Base-by-base conservation (phyloP, 2,113 vertebrate genomes). In the Mola mola region DNA sequence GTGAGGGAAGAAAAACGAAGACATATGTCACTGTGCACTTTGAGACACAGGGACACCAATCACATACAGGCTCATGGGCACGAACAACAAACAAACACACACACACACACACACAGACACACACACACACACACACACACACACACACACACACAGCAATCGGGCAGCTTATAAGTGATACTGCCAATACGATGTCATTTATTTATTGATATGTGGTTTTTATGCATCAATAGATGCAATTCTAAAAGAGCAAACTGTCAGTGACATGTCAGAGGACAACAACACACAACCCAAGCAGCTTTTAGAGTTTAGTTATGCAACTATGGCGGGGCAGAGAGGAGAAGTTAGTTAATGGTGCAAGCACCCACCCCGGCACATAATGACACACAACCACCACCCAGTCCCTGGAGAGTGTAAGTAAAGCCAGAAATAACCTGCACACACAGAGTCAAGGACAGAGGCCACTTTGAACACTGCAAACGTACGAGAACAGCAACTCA, bases 311-410 rank as follows among this genome's bases (percentile, higher is more conserved):
- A 62, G 60, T 79, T 72, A 56, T 3, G 34, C 68, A 74, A 72
- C 38, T 15, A 8, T n/a, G 49, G 38, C 52, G 44, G 55, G 50
- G 48, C 61, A 28, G 50, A 29, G 40, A 61, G 33, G 38, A 43
- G 66, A 67, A 28, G 64, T 57, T 41, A 26, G 41, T 56, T 59
- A 50, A 51, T 49, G 53, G 64, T 43, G 25, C 16, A 25, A 11
- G 64, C 59, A 53, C 65, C 62, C 43, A 51, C 38, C 38, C 38
- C 44, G 65, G 53, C 58, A 70, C 46, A 48, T 53, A 29, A 43
- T 68, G 51, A 61, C 59, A 68, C 49, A 71, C 46, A 61, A 64
- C 58, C 75, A 67, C 72, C 66, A 63, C 61, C 56, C 64, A 26
- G 62, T 62, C 55, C 56, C 53, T 17, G 2, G 50, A 57, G 61